Evolutionary conservation across 2,888 invertebrate species (phyloP).

Genomic region (Leucoma salicis): DNA sequence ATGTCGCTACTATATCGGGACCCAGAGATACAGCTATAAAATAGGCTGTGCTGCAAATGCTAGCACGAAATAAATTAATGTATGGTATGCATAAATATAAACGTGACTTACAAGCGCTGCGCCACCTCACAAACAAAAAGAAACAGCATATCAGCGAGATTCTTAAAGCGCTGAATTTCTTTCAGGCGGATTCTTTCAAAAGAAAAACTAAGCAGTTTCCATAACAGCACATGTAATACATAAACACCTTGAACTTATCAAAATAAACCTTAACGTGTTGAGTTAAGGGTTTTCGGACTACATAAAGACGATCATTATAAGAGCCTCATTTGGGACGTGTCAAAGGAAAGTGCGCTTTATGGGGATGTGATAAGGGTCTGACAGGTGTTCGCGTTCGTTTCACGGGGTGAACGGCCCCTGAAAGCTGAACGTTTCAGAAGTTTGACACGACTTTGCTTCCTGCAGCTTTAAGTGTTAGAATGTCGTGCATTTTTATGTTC

Average conservation of each 20-base stretch:
- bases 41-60: too few relatives aligned
- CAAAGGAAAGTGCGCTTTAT: constrained; percentile 27
- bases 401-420: constrained; percentile 65
- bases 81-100: too few relatives aligned
- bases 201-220: constrained; percentile 46
- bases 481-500: constrained; percentile 39
- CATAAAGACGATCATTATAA: constrained; percentile 48
- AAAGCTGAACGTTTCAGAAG: constrained; percentile 64
- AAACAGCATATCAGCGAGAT: constrained; percentile 35
- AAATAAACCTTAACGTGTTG: constrained; percentile 42
- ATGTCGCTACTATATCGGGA: too few relatives aligned
- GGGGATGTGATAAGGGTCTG: constrained; percentile 34
- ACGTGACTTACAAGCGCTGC: too few relatives aligned
- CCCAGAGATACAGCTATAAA: too few relatives aligned
- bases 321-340: constrained; percentile 41
- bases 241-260: constrained; percentile 26
- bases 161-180: constrained; percentile 43
- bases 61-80: too few relatives aligned
- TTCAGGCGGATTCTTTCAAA: constrained; percentile 50
- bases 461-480: constrained; percentile 47
- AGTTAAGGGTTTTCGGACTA: constrained; percentile 36
- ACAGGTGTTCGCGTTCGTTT: constrained; percentile 35
- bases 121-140: constrained; percentile 13
- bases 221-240: constrained; percentile 36
- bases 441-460: constrained; percentile 71